Base-by-base conservation (phyloP, 2,888 invertebrate genomes). In the Polydrusus cervinus region DNA sequence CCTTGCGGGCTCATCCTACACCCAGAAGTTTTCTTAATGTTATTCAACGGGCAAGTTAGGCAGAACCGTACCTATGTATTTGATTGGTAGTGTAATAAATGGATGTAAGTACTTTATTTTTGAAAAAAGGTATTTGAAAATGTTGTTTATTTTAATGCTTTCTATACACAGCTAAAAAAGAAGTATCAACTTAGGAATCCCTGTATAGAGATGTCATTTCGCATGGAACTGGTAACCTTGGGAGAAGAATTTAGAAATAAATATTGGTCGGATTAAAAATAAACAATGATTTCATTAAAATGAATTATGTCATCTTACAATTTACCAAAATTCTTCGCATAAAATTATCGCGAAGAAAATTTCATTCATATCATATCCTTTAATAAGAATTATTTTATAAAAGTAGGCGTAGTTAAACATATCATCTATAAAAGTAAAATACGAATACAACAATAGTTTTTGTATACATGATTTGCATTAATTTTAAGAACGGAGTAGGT, bases 241-340 rank as follows among this genome's bases (percentile, higher is more conserved):
- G n/a, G 53, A 25, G 34, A 55, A 55, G 20, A 55, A 14, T 14
- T 30, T 14, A 34, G 25, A 55, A n/a, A 13, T 6, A 1, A 11
- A 43, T 43, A 1, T 43, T n/a, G 43, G 43, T 43, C 1, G 47
- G n/a, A n/a, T 47, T 16, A 8, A 60, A 40, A 34, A 51, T 51
- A 65, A 47, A 62, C 60, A 70, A 16, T 66, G 66, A 75, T 53
- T 67, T 62, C 66, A 53, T 61, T 30, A 34, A 49, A 5, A n/a
- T n/a, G 1, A 25, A 34, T 75, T 55, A 64, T 64, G 64, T 64
- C 64, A 71, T 51, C 57, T 14, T 55, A 25, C 13, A n/a, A 2
- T 60, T 18, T 40, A 55, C n/a, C n/a, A 2, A 47, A 47, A 18
- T 60, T 38, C 40, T 30, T 38, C 16, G 38, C 57, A 60, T 60